Conservation (phyloP, 2,797 vertebrate genomes). For the Cryptoprocta ferox region DNA sequence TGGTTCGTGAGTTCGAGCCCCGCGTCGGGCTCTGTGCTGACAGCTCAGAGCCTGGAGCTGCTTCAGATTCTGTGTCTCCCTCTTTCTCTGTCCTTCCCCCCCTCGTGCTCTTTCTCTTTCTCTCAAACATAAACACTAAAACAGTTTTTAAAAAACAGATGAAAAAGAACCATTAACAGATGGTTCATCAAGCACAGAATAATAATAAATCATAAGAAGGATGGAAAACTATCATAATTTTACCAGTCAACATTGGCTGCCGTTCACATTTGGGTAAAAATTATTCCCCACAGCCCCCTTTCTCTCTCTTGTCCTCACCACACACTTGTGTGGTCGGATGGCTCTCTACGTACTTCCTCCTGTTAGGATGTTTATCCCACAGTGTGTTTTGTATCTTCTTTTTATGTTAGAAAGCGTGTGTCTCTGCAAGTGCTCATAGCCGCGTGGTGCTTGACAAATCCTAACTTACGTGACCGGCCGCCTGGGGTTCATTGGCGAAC, state of each 20-base stretch:
- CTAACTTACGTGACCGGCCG: neutral
- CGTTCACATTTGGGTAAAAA: neutral
- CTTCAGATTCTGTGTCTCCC: too few species aligned
- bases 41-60: too few species aligned
- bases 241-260: neutral
- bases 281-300: rapidly evolving
- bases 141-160: too few species aligned
- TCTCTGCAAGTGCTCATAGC: neutral
- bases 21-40: too few species aligned
- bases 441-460: neutral
- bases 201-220: neutral
- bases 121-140: too few species aligned
- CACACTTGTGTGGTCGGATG: neutral
- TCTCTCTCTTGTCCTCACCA: too few species aligned
- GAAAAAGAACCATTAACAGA: neutral
- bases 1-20: too few species aligned
- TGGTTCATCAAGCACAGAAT: neutral
- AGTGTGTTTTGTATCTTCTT: neutral
- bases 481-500: neutral
- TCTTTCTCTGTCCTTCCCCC: too few species aligned
- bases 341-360: neutral
- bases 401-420: neutral
- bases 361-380: neutral
- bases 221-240: neutral
- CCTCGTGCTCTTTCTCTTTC: too few species aligned